Percentiles rank a stretch among this genome's conserved stretches.
phyloP scores from a whole-genome alignment of 2,888 invertebrate genomes.

The Chirona hameri region DNA sequence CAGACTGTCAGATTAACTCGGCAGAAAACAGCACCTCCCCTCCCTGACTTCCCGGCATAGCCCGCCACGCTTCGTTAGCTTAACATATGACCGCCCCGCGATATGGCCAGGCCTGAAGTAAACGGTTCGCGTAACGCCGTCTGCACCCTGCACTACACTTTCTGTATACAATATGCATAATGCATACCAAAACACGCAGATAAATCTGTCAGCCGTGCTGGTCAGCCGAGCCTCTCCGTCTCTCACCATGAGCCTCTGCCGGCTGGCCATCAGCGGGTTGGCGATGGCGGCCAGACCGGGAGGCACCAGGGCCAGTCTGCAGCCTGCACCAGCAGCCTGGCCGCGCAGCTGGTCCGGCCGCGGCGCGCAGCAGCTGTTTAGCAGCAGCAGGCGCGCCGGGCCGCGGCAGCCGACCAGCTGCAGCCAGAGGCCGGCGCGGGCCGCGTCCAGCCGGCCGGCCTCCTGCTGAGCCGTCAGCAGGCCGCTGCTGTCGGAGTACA shows the following conservation, averaged over 20 bases:
- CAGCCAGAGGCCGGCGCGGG: not conserved
- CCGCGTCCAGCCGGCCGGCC: not conserved
- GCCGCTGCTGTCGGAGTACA: not conserved
- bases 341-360: not conserved
- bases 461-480: not conserved
- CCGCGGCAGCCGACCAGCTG: not conserved
- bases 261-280: constrained; percentile 23
- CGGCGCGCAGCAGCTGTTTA: not conserved
- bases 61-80: too few species aligned
- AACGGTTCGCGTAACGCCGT: not conserved
- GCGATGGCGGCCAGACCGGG: not conserved
- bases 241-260: not conserved
- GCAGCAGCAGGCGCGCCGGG: not conserved
- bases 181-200: too few species aligned
- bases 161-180: too few species aligned
- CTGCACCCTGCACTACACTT: not conserved
- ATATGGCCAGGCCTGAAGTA: too few species aligned
- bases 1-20: too few species aligned
- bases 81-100: too few species aligned
- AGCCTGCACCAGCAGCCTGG: not conserved
- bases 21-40: too few species aligned
- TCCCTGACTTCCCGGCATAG: too few species aligned
- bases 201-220: not conserved
- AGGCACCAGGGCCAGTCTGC: not conserved
- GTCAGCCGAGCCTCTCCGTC: not conserved